Base-by-base conservation (phyloP, 1,140 invertebrate species). In the Cyclina sinensis region DNA sequence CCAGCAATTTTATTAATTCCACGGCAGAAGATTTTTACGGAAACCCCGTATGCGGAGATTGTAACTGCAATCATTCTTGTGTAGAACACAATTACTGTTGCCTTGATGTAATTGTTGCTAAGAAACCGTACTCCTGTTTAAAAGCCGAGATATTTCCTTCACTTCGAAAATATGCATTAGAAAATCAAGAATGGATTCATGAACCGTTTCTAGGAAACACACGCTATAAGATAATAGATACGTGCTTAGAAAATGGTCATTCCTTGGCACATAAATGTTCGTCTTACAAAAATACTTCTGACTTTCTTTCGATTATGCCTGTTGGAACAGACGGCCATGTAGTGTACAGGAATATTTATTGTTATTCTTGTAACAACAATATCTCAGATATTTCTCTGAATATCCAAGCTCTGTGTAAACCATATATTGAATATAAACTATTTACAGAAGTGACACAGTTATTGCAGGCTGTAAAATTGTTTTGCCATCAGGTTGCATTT, bases 341-440 rank as follows among this genome's bases (percentile, higher is more conserved):
- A 14, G 32, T n/a, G 7, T 81, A 81, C 35, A 81, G 59, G n/a
- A 81, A 81, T 24, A 81, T 81, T 24, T 81, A 65, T 39, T 81
- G 79, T 43, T 54, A 57, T 24, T 1, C 14, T n/a, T 81, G 79
- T 32, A 65, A 81, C 32, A 43, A 81, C n/a, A 24, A 62, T 16
- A 39, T 35, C 0, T 11, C 16, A 1, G 39, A 70, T 14, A 48
- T 76, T 27, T 18, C 18, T 70, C 14, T 70, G 32, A 27, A 35
- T 11, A 1, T 70, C n/a, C 65, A 70, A 37, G 65, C 35, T 1
- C 37, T 16, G 12, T 70, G 65, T n/a, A 16, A 37, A 18, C 35
- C 32, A 70, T 70, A 37, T 39, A 21, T 70, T 16, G 65, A 70
- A 37, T 32, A 70, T 37, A 11, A 70, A 37, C 27, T 70, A 37